Evolutionary conservation across 2,113 vertebrate genomes (phyloP), one percentile per base, ranked within the genome.

Genomic region (Equus quagga): DNA sequence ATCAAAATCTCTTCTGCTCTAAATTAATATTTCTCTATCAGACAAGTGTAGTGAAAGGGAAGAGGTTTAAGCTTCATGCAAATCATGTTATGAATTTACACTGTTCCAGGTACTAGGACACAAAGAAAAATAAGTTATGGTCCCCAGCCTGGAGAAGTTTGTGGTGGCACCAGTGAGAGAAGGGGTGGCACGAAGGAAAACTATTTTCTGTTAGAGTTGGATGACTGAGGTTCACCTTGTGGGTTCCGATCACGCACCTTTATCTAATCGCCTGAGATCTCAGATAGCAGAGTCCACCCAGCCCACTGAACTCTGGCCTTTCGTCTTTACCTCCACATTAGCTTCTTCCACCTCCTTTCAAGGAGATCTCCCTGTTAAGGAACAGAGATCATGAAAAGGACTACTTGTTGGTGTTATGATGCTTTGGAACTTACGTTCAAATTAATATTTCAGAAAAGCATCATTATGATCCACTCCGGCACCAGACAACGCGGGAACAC

Each of bases 231-330:
- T 82, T 65, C 41, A 18, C 17, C 62, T 62, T 67, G 49, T 58
- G 65, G 19, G 41, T 75, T 91, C 81, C 76, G 46, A 19, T 70
- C 58, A 64, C 51, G 23, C 0, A 72, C 49, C 62, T 91, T 75
- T 76, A 92, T 80, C 97, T 97, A 87, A 95, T 97, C 69, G 3
- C 84, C 81, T 67, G 9, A 91, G 85, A 93, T 88, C 81, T 93
- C 96, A 81, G 91, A 88, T 44, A 94, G 80, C 84, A 73, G 60
- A 84, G 70, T 33, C 90, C 76, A 28, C 19, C 54, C 18, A n/a
- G 69, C 54, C 41, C 91, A 19, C 18, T 26, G 60, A 82, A 92
- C 84, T 91, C 93, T 79, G 94, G 36, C 89, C 94, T 44, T 73
- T 36, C 73, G 78, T 83, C 73, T 88, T 86, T 36, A 19, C 15